These are phyloP conservation scores for Cinara cedri DNA, from an alignment of 2,888 invertebrate genomes.

Conservation along the genomic window DNA sequence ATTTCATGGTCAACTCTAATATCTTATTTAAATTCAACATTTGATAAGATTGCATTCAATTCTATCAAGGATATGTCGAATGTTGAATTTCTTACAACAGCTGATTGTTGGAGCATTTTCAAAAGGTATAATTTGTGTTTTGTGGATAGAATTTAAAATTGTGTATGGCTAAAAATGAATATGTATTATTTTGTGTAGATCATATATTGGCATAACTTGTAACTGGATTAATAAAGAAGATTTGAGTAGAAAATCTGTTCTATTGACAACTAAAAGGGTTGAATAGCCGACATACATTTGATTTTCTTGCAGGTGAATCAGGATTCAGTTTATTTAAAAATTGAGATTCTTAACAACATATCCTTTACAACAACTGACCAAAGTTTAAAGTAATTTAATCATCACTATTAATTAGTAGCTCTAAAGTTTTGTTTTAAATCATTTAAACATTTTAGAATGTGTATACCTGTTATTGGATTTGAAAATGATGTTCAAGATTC, in stretches of 20 bases:
- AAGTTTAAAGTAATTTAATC: not conserved
- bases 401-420: not conserved
- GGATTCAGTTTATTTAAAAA: not conserved
- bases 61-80: not conserved
- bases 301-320: not conserved
- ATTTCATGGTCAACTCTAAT: not conserved
- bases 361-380: not conserved
- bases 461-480: not conserved
- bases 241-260: not conserved
- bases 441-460: not conserved
- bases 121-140: not conserved
- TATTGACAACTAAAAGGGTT: not conserved
- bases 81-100: not conserved
- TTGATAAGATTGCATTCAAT: not conserved
- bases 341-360: not conserved
- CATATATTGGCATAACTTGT: not conserved
- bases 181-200: not conserved
- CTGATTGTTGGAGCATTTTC: not conserved
- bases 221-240: not conserved
- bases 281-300: not conserved
- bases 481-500: conserved; percentile 7
- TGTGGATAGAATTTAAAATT: not conserved
- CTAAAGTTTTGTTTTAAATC: conserved; percentile 7
- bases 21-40: not conserved
- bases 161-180: too few species aligned